Base-by-base conservation (phyloP, 2,888 invertebrate genomes). In the Leucozona laternaria region DNA sequence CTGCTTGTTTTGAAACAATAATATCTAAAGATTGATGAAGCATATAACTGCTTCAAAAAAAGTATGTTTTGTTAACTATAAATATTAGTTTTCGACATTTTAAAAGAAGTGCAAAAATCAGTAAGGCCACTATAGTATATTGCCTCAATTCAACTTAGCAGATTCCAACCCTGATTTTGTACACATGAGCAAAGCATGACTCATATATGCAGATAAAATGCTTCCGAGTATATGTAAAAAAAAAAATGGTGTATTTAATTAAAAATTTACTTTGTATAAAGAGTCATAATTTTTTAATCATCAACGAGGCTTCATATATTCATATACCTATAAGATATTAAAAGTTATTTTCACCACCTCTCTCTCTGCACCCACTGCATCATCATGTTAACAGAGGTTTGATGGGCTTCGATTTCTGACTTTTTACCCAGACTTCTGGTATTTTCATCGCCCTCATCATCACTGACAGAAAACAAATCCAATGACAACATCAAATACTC, bases 401-500 rank as follows among this genome's bases (percentile, higher is more conserved):
- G 40, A 25, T 60, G 40, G 5, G 22, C 13, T 22, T 13, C 28
- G 10, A 31, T 25, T 37, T 37, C 13, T 68, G 25, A 53, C 20
- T 37, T 53, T 43, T 53, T 22, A 25, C 53, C n/a, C 70, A 53
- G 22, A 45, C 17, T 17, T 45, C 48, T 8, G 17, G 20, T 66
- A 45, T 31, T 31, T 34, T 48, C 66, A 34, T 45, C 66, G 66
- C 25, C 45, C 37, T 31, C 79, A 48, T 66, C 73, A 70, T 28
- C 57, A 25, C 40, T 50, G 73, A 57, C 80, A 66, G 76, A 72
- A 60, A 85, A 85, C 76, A 76, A 85, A 77, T 60, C 58, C 84
- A 85, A 68, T 37, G 48, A 80, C 76, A 84, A 71, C 84, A 76
- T 37, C 50, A 45, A 71, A 72, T 62, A 34, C 64, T 66, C n/a